Base-by-base conservation (phyloP, 2,888 invertebrate genomes). In the Anoplius nigerrimus region DNA sequence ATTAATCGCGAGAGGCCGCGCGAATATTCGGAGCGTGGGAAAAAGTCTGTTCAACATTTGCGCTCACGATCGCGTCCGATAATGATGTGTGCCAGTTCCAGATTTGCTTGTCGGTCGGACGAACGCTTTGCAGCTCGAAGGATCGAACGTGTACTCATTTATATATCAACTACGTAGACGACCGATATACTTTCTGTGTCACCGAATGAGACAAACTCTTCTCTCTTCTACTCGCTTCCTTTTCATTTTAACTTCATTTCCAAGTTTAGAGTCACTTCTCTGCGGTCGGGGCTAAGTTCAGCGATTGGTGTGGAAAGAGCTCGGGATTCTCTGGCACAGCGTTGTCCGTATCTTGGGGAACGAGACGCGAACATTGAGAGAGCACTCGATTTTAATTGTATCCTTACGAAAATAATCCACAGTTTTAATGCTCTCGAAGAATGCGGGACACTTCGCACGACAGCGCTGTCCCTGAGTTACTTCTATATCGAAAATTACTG, bases 181-280 rank as follows among this genome's bases (percentile, higher is more conserved):
- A 57, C 62, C 56, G 52, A 56, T 42, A 59, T 61, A 64, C 58
- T 65, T 70, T 62, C 52, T 78, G 62, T 74, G 64, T 71, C 46
- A 75, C 61, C 70, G 69, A 78, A 78, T 78, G 73, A 78, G 64
- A 73, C 65, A 57, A 66, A 20, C 75, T 66, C 69, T 63, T 43
- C 62, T n/a, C 34, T 71, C 69, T 68, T 75, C 61, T 67, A 57
- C 72, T 42, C 57, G 73, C 73, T 76, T 75, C 52, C 64, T 60
- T 62, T 57, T 71, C 67, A 59, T 52, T 73, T 73, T 75, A n/a
- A 48, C 73, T 73, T 73, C 60, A 16, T 64, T 75, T 57, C 65
- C 46, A 63, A 55, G 34, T 34, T 34, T 78, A 69, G 66, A 78
- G 27, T 56, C 69, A 75, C 55, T 57, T 56, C 71, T 71, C 69